Evolutionary conservation across 2,797 vertebrate genomes (phyloP), one percentile per base, ranked within the genome.

Genomic region (Hypotaenidia philippensis): DNA sequence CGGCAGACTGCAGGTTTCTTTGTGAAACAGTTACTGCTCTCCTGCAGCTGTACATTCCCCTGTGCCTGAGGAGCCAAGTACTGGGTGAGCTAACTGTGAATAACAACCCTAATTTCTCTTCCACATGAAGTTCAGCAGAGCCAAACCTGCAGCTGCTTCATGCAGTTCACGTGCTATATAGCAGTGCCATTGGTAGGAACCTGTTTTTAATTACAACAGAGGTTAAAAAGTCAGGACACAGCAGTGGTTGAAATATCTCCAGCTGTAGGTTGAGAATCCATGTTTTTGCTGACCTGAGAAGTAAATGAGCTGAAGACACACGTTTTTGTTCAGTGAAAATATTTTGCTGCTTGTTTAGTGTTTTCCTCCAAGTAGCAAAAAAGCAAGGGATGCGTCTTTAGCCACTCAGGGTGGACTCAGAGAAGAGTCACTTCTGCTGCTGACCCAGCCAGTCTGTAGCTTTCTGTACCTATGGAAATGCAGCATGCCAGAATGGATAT

Each of bases 131-230:
- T 36, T 36, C 56, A 2, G 17, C 50, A 38, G 9, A 31, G 52
- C 50, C 22, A 38, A 60, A 91, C 27, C 19, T 64, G 50, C 55
- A 49, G 25, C 76, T 49, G 11, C 29, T 53, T 79, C 16, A 13
- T 49, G 38, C 16, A 32, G 1, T 31, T 80, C 9, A 12, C 6
- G 80, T 50, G 0, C 0, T 56, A 29, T 0, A 4, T 21, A 82
- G 9, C 6, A 47, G 14, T 32, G 23, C 13, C 9, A 56, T 45
- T 64, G 47, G 36, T 10, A 63, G 25, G 32, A 76, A 76, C 64
- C 22, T 60, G 23, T 1, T 70, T 87, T 82, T 68, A 68, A 27
- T 80, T 80, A 69, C 14, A 77, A 4, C 21, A 25, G 69, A 26
- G 4, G 4, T 47, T 65, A 75, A 79, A 91, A 85, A 8, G 22